Evolutionary conservation across 2,113 vertebrate genomes (phyloP).

Genomic region (Scophthalmus maximus): DNA sequence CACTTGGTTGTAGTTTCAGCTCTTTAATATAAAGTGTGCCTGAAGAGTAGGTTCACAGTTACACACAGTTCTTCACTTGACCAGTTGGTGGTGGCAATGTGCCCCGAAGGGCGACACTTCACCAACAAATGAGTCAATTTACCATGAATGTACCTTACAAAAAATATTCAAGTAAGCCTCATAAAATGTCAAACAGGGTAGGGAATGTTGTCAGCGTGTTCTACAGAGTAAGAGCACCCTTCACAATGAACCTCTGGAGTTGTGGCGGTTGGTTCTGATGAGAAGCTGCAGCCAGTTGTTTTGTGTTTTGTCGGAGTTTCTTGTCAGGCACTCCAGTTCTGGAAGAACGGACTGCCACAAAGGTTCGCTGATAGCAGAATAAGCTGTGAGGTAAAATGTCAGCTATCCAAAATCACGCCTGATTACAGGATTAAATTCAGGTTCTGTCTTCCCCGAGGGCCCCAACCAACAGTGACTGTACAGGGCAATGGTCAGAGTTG

Average conservation of each 20-base stretch:
- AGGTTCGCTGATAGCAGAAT: neutral
- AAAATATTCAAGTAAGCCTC: neutral
- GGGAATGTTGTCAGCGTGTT: neutral
- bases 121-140: neutral
- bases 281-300: neutral
- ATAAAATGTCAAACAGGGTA: neutral
- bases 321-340: too few species aligned
- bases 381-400: neutral
- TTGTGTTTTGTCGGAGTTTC: neutral
- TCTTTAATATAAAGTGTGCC: too few species aligned
- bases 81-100: slow-evolving; percentile 52
- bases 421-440: neutral
- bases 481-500: slow-evolving; percentile 52
- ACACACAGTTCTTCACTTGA: slow-evolving; percentile 8
- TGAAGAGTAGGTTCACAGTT: neutral
- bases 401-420: neutral
- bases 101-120: slow-evolving; percentile 39
- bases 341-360: neutral
- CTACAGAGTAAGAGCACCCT: neutral
- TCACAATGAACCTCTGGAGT: neutral
- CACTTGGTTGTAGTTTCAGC: neutral
- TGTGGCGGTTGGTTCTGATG: slow-evolving; percentile 1
- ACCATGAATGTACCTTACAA: neutral
- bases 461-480: slow-evolving; percentile 6
- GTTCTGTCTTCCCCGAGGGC: neutral